Evolutionary conservation across 1,140 invertebrate genomes (phyloP).

Genomic region (Ptiloglossa arizonensis): DNA sequence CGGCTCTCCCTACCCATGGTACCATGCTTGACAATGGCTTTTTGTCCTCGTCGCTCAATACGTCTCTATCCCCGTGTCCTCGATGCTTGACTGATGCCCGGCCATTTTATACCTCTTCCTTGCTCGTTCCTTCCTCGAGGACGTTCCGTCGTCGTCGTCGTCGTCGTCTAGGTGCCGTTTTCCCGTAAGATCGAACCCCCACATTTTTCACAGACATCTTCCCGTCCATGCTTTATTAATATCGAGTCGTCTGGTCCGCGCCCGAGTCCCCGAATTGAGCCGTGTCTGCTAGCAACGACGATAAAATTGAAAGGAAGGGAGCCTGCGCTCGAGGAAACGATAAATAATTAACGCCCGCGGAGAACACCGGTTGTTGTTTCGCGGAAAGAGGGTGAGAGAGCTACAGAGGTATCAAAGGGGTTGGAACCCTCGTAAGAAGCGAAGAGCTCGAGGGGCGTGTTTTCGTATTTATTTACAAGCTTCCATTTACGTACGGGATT

Average conservation of each 20-base stretch:
- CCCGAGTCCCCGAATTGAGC: slow-evolving; percentile 4
- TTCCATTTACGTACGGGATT: too few species aligned
- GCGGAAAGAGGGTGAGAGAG: too few species aligned
- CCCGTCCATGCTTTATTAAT: slow-evolving; percentile 60
- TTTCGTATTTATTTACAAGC: too few species aligned
- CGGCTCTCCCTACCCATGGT: slow-evolving; percentile 15
- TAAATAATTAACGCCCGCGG: slow-evolving; percentile 1
- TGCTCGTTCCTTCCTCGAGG: neutral
- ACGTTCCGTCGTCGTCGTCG: too few species aligned
- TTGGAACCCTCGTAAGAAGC: too few species aligned
- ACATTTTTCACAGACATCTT: slow-evolving; percentile 71
- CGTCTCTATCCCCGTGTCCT: slow-evolving; percentile 73
- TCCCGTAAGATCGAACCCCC: slow-evolving; percentile 34
- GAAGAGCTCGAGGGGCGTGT: too few species aligned
- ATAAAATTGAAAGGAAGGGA: slow-evolving; percentile 30
- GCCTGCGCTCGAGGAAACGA: neutral
- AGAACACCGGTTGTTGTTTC: neutral
- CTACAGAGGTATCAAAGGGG: too few species aligned
- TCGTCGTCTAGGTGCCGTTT: neutral
- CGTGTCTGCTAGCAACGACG: slow-evolving; percentile 23
- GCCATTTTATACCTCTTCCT: slow-evolving; percentile 70
- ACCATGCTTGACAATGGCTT: slow-evolving; percentile 69
- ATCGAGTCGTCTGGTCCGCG: slow-evolving; percentile 12
- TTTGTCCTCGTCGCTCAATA: slow-evolving; percentile 74
- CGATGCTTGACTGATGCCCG: slow-evolving; percentile 75